Conservation (phyloP, 2,888 invertebrate species). For the Trissolcus brochymenae region DNA sequence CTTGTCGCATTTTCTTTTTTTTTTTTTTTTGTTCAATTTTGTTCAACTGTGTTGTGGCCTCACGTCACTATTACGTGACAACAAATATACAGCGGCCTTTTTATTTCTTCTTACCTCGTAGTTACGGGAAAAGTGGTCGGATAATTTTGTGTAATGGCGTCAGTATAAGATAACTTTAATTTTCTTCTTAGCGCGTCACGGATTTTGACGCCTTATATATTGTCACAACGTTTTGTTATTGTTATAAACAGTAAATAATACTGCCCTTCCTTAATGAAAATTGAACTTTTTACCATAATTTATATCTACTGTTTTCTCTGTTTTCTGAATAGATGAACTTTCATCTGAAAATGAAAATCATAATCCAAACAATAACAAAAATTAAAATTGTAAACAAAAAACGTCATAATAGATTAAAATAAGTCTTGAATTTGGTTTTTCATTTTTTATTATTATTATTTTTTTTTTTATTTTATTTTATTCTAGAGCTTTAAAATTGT, state of each 20-base stretch:
- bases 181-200: constrained; percentile 30
- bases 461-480: too few species aligned
- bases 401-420: too few species aligned
- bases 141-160: constrained; percentile 52
- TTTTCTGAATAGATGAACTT: too few species aligned
- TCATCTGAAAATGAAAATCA: too few species aligned
- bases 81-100: background rate
- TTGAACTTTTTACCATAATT: too few species aligned
- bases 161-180: constrained; percentile 44
- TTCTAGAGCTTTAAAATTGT: background rate
- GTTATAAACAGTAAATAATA: too few species aligned
- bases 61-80: background rate
- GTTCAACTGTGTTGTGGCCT: background rate
- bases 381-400: too few species aligned
- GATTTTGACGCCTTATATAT: background rate
- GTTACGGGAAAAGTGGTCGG: constrained; percentile 41
- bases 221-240: background rate
- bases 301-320: too few species aligned
- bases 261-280: too few species aligned
- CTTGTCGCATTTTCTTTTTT: background rate
- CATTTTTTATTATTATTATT: too few species aligned
- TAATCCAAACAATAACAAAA: too few species aligned
- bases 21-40: background rate
- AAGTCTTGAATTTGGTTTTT: too few species aligned
- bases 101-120: background rate